A percentile compares a stretch with the other conserved stretches of the same genome.
phyloP scores from a whole-genome alignment of 2,888 invertebrate genomes.

The Hydroisotoma schaefferi region DNA sequence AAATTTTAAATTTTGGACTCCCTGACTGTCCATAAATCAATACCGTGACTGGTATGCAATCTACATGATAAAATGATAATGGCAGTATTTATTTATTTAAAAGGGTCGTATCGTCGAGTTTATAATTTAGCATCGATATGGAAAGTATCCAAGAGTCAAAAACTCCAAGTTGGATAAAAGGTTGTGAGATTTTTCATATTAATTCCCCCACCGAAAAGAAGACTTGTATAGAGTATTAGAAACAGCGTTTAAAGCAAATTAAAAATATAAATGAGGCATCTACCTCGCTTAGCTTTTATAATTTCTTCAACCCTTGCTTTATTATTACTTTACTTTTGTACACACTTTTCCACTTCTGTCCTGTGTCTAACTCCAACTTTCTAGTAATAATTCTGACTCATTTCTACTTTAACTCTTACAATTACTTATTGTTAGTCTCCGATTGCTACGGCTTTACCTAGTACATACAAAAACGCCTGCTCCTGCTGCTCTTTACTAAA shows the following conservation, averaged over 20 bases:
- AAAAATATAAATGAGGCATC: conserved; percentile 8
- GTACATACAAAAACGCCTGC: too few relatives aligned
- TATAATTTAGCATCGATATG: neutral
- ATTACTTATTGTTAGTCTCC: too few relatives aligned
- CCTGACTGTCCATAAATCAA: conserved; percentile 43
- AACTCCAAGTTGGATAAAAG: neutral
- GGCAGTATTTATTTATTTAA: neutral
- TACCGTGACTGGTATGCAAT: neutral
- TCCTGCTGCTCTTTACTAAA: too few relatives aligned
- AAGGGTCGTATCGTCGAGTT: neutral
- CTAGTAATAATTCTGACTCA: too few relatives aligned
- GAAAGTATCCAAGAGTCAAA: neutral
- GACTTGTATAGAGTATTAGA: too few relatives aligned
- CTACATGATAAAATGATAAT: neutral
- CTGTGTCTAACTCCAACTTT: too few relatives aligned
- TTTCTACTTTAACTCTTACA: too few relatives aligned
- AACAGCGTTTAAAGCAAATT: neutral
- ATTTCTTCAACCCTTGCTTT: too few relatives aligned
- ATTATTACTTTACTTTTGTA: too few relatives aligned
- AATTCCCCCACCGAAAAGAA: conserved; percentile 8
- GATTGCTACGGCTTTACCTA: too few relatives aligned
- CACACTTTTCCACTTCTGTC: too few relatives aligned
- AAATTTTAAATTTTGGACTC: conserved; percentile 40
- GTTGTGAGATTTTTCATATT: conserved; percentile 4
- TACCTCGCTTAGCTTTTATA: too few relatives aligned